A percentile compares a stretch with the other conserved stretches of the same genome.
Evolutionary conservation across 2,797 vertebrate genomes (phyloP).

Genomic region (Scolopax bukidnonensis): DNA sequence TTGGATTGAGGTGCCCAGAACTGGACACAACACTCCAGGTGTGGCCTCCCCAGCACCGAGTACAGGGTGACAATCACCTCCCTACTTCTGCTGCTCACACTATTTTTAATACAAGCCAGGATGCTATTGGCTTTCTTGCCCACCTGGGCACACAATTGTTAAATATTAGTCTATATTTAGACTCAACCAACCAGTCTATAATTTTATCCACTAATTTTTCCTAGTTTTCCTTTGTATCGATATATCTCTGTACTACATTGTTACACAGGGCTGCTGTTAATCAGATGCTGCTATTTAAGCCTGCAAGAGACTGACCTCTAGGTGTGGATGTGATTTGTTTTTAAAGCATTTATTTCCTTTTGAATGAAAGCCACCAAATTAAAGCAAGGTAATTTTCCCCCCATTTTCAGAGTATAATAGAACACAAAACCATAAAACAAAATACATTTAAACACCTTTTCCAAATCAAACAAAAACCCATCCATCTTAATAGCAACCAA

Average conservation of each 20-base stretch:
- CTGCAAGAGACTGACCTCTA: constrained; percentile 5
- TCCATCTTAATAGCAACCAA: constrained; percentile 28
- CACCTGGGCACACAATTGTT: background rate
- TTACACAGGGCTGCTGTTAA: background rate
- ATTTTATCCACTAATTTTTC: background rate
- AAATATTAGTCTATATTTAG: background rate
- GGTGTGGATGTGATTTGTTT: background rate
- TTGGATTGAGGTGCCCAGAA: too few species aligned
- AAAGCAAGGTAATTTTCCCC: background rate
- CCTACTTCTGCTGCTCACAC: too few species aligned
- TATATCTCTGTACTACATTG: background rate
- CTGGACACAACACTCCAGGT: too few species aligned
- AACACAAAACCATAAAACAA: background rate
- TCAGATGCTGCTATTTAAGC: background rate
- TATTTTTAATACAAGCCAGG: too few species aligned
- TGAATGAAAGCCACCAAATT: constrained; percentile 1
- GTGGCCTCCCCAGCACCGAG: too few species aligned
- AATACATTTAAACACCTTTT: constrained; percentile 31
- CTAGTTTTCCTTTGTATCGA: background rate
- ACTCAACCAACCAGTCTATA: background rate
- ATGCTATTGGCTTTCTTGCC: too few species aligned
- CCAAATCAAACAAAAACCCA: background rate
- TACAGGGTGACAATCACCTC: too few species aligned
- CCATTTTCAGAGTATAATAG: background rate
- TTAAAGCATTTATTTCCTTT: background rate